Evolutionary conservation across 2,113 vertebrate genomes (phyloP).

Genomic region (Emydocephalus ijimae): DNA sequence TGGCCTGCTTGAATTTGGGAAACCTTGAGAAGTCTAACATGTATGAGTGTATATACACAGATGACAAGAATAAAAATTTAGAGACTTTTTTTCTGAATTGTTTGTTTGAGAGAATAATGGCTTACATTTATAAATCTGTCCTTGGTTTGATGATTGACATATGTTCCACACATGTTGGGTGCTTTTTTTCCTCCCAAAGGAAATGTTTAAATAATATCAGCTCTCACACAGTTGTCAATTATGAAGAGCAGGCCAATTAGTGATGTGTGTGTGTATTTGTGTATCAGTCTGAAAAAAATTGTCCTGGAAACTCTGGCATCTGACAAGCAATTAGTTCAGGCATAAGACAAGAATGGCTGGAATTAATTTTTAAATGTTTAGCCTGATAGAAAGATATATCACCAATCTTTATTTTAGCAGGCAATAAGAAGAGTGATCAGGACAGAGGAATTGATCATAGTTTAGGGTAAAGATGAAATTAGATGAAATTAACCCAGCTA

Average conservation of each 20-base stretch:
- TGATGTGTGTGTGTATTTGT: background rate
- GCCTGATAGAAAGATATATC: conserved; percentile 19
- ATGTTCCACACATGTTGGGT: background rate
- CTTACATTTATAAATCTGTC: background rate
- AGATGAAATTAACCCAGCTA: background rate
- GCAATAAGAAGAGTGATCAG: background rate
- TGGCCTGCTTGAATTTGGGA: background rate
- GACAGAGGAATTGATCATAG: background rate
- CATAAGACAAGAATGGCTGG: conserved; percentile 10
- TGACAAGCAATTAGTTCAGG: background rate
- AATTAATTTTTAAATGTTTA: background rate
- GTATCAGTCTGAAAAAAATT: background rate
- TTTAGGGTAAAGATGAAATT: background rate
- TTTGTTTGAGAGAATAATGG: background rate
- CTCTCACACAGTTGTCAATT: background rate
- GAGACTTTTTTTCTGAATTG: background rate
- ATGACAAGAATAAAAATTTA: background rate
- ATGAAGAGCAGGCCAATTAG: background rate
- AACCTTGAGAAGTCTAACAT: background rate
- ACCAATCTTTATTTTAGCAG: background rate
- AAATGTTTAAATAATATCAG: background rate
- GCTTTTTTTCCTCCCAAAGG: no score
- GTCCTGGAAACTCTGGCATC: background rate
- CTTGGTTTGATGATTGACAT: background rate
- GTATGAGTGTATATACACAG: background rate